Percentiles rank a stretch among this genome's conserved stretches.
Conservation (phyloP, 2,888 invertebrate species). For the Cryptocephalus moraei region DNA sequence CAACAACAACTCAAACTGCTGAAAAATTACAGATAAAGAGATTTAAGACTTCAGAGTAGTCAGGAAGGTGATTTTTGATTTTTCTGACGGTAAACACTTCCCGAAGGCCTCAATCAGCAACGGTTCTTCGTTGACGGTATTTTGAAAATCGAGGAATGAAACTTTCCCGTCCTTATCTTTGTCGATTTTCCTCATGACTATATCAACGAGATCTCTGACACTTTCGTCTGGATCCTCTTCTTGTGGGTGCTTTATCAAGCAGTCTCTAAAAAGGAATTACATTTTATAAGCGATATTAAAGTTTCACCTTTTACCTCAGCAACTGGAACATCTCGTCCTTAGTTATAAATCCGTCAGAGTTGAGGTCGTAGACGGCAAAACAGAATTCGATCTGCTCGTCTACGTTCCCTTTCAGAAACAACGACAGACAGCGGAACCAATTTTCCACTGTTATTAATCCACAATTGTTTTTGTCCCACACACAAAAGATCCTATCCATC, state of each 20-base stretch:
- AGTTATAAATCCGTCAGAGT: slow-evolving; percentile 57
- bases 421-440: slow-evolving; percentile 59
- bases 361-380: slow-evolving; percentile 60
- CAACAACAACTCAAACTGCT: too few species aligned
- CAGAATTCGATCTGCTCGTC: slow-evolving; percentile 58
- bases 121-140: slow-evolving; percentile 53
- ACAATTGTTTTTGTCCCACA: slow-evolving; percentile 49
- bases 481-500: slow-evolving; percentile 58
- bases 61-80: slow-evolving; percentile 40
- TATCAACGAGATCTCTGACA: slow-evolving; percentile 63
- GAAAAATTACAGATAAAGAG: too few species aligned
- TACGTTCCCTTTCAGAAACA: slow-evolving; percentile 55
- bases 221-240: slow-evolving; percentile 68
- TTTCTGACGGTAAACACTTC: slow-evolving; percentile 57
- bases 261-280: slow-evolving; percentile 38
- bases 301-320: slow-evolving; percentile 34
- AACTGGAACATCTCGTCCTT: slow-evolving; percentile 67
- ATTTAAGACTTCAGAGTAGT: slow-evolving; percentile 27
- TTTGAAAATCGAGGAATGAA: slow-evolving; percentile 55
- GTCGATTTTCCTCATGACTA: slow-evolving; percentile 64
- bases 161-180: slow-evolving; percentile 64
- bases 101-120: slow-evolving; percentile 67
- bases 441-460: slow-evolving; percentile 41
- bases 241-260: slow-evolving; percentile 51
- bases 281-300: background rate